Evolutionary conservation across 2,113 vertebrate genomes (phyloP).

Genomic region (Petromus typicus): DNA sequence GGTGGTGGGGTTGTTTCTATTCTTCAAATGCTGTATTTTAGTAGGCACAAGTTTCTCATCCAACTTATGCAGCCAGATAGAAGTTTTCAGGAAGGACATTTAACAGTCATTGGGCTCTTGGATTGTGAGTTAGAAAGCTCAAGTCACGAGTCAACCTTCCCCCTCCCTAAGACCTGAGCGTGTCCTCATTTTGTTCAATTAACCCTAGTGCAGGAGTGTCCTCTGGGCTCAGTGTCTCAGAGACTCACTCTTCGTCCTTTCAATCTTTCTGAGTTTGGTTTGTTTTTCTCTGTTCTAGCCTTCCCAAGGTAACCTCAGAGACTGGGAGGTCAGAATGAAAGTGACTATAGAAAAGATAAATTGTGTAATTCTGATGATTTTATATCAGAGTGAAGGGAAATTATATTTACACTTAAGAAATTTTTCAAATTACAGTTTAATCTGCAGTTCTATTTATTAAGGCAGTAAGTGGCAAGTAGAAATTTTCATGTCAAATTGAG

Average conservation of each 20-base stretch:
- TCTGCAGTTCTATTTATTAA: slow-evolving; percentile 11
- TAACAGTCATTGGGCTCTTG: neutral
- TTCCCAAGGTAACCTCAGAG: neutral
- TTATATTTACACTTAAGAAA: slow-evolving; percentile 10
- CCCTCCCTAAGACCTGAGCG: neutral
- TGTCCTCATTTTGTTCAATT: neutral
- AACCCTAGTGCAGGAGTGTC: neutral
- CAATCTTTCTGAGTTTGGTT: neutral
- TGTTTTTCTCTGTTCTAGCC: neutral
- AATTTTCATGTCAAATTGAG: neutral
- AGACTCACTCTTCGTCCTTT: neutral
- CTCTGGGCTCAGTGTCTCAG: neutral
- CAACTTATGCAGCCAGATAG: neutral
- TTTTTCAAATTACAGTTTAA: neutral
- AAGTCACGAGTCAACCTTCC: neutral
- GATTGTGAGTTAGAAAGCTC: neutral
- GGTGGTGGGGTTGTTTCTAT: neutral
- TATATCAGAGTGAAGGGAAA: neutral
- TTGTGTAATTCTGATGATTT: neutral
- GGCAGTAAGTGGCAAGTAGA: slow-evolving; percentile 31
- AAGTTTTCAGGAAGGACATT: neutral
- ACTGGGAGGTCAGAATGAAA: neutral
- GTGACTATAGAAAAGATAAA: neutral
- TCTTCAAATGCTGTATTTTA: neutral
- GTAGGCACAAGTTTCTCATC: neutral